phyloP scores from a whole-genome alignment of 2,113 vertebrate species.

The Passer montanus region DNA sequence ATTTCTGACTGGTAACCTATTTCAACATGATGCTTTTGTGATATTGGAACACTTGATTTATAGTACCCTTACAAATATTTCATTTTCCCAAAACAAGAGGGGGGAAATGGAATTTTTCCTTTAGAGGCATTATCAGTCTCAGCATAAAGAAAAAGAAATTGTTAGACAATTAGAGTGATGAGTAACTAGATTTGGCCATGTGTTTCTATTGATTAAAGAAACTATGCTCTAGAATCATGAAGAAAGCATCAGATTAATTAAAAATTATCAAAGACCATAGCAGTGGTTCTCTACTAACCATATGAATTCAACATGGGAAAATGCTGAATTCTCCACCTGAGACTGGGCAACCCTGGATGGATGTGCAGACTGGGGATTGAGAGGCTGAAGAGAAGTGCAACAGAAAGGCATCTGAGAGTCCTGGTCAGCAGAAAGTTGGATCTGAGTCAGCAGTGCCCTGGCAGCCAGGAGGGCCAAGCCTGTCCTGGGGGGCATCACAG shows the following conservation, averaged over 20 bases:
- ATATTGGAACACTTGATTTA: not conserved
- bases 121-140: not conserved
- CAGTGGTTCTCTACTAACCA: not conserved
- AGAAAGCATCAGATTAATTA: not conserved
- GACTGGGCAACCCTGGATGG: no score
- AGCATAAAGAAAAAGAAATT: not conserved
- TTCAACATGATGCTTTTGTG: not conserved
- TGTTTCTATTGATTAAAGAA: not conserved
- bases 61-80: not conserved
- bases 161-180: not conserved
- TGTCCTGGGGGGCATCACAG: not conserved
- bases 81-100: not conserved
- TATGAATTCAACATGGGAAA: not conserved
- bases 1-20: not conserved
- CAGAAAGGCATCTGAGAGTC: fast-evolving
- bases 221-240: not conserved
- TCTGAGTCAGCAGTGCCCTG: fast-evolving
- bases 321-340: not conserved
- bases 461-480: fast-evolving
- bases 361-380: not conserved
- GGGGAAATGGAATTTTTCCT: not conserved
- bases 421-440: fast-evolving
- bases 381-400: not conserved
- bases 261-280: not conserved
- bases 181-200: not conserved